Base-by-base conservation (phyloP, 2,888 invertebrate species). In the Acrobasis consociella region DNA sequence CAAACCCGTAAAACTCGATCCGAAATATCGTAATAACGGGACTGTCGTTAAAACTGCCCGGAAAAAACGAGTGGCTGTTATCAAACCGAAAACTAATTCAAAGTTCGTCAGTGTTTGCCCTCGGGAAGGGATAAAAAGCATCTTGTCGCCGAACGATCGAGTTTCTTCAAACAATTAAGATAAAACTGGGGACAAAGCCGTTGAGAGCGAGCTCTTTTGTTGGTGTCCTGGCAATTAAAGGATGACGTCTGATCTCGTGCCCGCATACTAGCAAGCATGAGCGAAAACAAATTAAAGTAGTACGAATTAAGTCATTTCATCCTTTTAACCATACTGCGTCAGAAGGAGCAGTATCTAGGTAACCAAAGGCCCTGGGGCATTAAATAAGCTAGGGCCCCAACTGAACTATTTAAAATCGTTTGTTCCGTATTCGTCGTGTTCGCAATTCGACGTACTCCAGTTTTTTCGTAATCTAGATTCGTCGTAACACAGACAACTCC, bases 111-210 rank as follows among this genome's bases (percentile, higher is more conserved):
- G 87, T 87, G 87, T 89, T 88, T 84, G 83, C 85, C 85, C 76
- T 76, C 77, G 74, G 80, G 81, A 70, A 81, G 79, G 84, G 83
- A 88, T 88, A 89, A 90, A 89, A 89, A 89, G 85, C 87, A 87
- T 87, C 87, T 86, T 89, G 89, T 90, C 87, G 85, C 83, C 83
- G 81, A 89, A 86, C 87, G 89, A 87, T 89, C 85, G 87, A 90
- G 87, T 89, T 91, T 89, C 90, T 86, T 85, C 81, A 88, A 90
- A 89, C 88, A 89, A 90, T 91, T 91, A 90, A 89, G 90, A 89
- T 90, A 89, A 90, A 88, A 85, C 85, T 82, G 82, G 80, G 77
- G 85, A 86, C 88, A 87, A 89, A 80, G 85, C 81, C 81, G 77
- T 76, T 75, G 80, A 78, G 81, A 82, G 74, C 74, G 67, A 69